Evolutionary conservation across 2,888 invertebrate species (phyloP), one percentile per base, ranked within the genome.

Genomic region (Drosophila buzzatii): DNA sequence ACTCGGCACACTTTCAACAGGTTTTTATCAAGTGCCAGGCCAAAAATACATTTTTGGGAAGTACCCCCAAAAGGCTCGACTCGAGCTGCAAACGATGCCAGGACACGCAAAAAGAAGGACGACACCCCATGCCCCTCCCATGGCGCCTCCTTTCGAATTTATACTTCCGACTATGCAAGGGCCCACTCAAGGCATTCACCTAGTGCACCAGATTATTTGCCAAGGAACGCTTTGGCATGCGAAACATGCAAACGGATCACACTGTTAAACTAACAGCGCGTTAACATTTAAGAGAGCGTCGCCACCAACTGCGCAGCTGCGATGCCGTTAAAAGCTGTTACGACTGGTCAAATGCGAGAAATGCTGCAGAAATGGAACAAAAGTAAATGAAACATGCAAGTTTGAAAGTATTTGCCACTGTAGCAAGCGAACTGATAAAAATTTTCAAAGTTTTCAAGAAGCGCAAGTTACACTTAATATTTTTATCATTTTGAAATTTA

Each of bases 271-370:
- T 72, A 70, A 74, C 82, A 85, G 76, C 1, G 9, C 9, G 16
- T 5, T 79, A 82, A 81, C 85, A 86, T 89, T 86, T 89, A 86
- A 86, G 86, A 86, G 86, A 57, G 56, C 20, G 9, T 2, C 2
- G 3, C 10, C 7, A 5, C 0, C 7, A 20, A 58, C 27, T 84
- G 86, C 84, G 82, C 84, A 88, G 61, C 49, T 69, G 80, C 82
- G 44, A 5, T 52, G 52, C 68, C 72, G 72, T 72, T 73, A 68
- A 52, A 8, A 4, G 5, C 3, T 10, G 23, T 3, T 55, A 56
- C n/a, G 27, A 9, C 27, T 16, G 18, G 16, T 23, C 20, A 23
- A 7, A 23, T 23, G 9, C 3, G 20, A 31, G 56, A 61, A 66
- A 65, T 45, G 5, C 10, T 23, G 14, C 18, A 70, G 59, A 61